phyloP scores from a whole-genome alignment of 2,113 vertebrate genomes.

The Ginglymostoma cirratum region DNA sequence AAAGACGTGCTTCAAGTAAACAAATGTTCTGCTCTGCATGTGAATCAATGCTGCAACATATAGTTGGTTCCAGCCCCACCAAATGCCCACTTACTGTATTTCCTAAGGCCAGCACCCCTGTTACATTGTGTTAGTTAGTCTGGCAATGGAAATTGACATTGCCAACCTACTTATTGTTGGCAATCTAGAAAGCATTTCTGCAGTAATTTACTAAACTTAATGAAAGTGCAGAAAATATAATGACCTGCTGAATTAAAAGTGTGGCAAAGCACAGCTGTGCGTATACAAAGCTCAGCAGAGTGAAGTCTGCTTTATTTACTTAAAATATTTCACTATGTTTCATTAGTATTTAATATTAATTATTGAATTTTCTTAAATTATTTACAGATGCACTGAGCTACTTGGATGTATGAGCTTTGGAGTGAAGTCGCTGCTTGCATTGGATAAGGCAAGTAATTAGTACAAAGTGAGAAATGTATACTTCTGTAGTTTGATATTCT shows the following conservation, averaged over 20 bases:
- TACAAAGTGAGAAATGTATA: neutral
- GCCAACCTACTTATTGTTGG: neutral
- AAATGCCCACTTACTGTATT: neutral
- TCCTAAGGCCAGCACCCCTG: neutral
- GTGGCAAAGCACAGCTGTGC: neutral
- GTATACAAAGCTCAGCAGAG: neutral
- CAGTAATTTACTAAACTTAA: neutral
- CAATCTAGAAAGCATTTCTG: neutral
- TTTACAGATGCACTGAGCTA: slow-evolving; percentile 57
- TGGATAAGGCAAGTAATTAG: slow-evolving; percentile 62
- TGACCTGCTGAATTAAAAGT: neutral
- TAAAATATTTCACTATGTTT: neutral
- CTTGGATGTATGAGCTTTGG: slow-evolving; percentile 87
- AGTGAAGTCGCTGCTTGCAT: slow-evolving; percentile 69
- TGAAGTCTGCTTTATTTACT: neutral
- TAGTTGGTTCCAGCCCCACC: neutral
- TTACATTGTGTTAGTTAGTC: neutral
- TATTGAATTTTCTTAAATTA: neutral
- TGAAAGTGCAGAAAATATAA: neutral
- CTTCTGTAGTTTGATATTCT: neutral
- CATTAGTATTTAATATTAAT: neutral
- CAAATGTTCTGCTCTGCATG: neutral
- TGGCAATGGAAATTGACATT: neutral
- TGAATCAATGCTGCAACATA: neutral
- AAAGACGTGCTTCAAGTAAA: neutral